Evolutionary conservation across 2,888 invertebrate species (phyloP), one percentile per base, ranked within the genome.

Genomic region (Drosophila anceps): DNA sequence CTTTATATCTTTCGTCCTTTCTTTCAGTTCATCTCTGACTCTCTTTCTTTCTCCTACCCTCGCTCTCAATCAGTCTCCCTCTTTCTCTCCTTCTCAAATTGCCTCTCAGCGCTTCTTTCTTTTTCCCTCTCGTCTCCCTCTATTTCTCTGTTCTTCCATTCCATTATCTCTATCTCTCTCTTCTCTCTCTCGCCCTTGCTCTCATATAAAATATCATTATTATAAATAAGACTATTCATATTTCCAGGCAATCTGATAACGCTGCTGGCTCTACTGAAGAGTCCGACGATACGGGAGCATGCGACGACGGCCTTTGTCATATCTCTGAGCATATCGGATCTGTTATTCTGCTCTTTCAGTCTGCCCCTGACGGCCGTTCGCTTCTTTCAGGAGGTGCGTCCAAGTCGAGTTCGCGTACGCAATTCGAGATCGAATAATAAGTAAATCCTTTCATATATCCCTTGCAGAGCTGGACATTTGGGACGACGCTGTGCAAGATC

Each of bases 231-330:
- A 4, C 20, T 2, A 9, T n/a, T 53, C n/a, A n/a, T 1, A 55
- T 43, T 61, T 50, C 7, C 94, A 97, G 97, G 98, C 69, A 98
- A 98, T 94, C 94, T 96, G 44, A 94, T 97, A 74, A 98, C 98
- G 20, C 95, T 97, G 57, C 92, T 97, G 75, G 98, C 98, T 0
- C 93, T 98, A 68, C 93, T 96, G 43, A 95, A 95, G 93, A 96
- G 96, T 90, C 95, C 96, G 7, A 97, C 96, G 93, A 94, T 98
- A 59, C 94, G 97, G 33, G 94, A 95, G 13, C 97, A 97, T 93
- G 97, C 97, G 59, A 98, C 97, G 1, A 97, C 97, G 5, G 96
- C 97, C 83, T 98, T 98, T 93, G 97, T 98, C 37, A 94, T 98
- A 74, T 97, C 97, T 15, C 94, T 98, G 51, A 96, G 97, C 93